Conservation (phyloP, 2,113 vertebrate genomes). For the Trichomycterus rosablanca region DNA sequence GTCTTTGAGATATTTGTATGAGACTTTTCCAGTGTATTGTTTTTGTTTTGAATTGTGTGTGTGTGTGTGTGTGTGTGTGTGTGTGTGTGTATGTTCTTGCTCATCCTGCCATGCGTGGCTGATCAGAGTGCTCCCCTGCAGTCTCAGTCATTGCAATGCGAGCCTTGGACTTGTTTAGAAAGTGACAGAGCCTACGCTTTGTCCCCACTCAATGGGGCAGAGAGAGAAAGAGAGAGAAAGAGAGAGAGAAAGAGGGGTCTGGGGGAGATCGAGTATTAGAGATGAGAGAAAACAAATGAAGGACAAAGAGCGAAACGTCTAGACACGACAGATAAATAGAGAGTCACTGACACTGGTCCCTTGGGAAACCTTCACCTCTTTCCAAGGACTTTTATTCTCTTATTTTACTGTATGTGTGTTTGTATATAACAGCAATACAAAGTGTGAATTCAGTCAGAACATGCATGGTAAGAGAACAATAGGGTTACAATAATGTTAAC, state of each 20-base stretch:
- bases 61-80: too few species aligned
- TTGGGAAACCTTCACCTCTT: conserved; percentile 12
- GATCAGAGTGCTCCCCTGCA: conserved; percentile 37
- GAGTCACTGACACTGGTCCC: neutral
- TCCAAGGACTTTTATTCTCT: neutral
- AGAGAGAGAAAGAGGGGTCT: conserved; percentile 1
- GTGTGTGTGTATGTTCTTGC: too few species aligned
- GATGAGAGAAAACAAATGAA: conserved; percentile 12
- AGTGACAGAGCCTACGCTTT: conserved; percentile 26
- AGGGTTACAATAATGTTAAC: too few species aligned
- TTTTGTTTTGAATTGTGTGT: too few species aligned
- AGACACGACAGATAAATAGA: conserved; percentile 21
- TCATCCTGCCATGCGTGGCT: conserved; percentile 25
- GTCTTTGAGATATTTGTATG: too few species aligned
- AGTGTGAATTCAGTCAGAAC: too few species aligned
- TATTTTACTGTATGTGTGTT: neutral
- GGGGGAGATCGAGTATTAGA: neutral
- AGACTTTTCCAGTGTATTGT: too few species aligned
- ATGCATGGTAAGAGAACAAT: too few species aligned
- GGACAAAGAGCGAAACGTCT: conserved; percentile 30
- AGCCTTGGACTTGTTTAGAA: conserved; percentile 41
- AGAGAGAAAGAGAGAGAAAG: conserved; percentile 10
- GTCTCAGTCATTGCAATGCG: conserved; percentile 18
- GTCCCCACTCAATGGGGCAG: conserved; percentile 30
- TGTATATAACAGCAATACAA: too few species aligned